Evolutionary conservation across 64 coral and sea anemone genomes (phyloP).

Genomic region (Pachyseris speciosa): DNA sequence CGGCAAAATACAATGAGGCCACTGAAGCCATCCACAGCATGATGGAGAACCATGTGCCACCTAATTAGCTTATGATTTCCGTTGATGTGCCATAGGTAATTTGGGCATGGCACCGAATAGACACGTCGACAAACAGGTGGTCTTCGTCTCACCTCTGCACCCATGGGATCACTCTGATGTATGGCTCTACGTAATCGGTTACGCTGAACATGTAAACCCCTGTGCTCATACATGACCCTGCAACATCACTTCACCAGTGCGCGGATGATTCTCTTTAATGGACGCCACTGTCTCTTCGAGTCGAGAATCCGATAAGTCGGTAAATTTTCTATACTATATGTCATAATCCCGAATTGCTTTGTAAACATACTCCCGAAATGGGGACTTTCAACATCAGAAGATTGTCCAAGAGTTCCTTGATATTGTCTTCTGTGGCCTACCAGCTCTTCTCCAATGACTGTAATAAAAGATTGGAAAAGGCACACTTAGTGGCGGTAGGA

Average conservation of each 20-base stretch:
- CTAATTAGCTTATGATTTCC: slow-evolving; percentile 62
- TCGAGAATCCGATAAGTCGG: neutral
- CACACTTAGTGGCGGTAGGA: too few relatives aligned
- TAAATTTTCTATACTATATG: neutral
- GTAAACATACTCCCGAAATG: neutral
- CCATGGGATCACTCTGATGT: neutral
- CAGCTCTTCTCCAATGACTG: neutral
- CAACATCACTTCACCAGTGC: neutral
- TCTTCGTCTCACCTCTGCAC: neutral
- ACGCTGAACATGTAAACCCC: neutral
- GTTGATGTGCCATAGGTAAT: slow-evolving; percentile 79
- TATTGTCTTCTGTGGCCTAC: neutral
- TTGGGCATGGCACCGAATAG: slow-evolving; percentile 31
- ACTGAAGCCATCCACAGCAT: slow-evolving; percentile 18
- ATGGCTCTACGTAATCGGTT: neutral
- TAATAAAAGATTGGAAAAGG: neutral
- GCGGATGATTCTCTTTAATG: neutral
- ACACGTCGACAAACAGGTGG: neutral
- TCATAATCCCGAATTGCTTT: neutral
- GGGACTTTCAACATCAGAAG: neutral
- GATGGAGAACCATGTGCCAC: slow-evolving; percentile 41
- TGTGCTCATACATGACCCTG: neutral
- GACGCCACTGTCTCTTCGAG: neutral
- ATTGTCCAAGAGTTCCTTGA: neutral
- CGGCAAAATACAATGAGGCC: slow-evolving; percentile 9